Evolutionary conservation across 2,888 invertebrate species (phyloP).

Genomic region (Biston betularia): DNA sequence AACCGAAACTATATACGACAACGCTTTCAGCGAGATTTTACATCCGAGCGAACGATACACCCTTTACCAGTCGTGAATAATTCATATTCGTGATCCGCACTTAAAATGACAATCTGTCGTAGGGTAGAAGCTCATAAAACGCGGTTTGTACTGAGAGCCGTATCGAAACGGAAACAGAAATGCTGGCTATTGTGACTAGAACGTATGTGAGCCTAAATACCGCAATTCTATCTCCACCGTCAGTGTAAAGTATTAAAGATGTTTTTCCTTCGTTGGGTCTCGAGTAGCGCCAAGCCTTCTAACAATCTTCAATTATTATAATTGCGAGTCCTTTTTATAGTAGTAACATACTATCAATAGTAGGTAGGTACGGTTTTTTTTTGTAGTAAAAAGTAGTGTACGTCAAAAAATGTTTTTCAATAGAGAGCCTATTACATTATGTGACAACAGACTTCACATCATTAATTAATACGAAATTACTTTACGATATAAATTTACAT

Average conservation of each 20-base stretch:
- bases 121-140: conserved; percentile 61
- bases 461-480: too few species aligned
- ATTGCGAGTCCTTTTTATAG: not conserved
- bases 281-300: too few species aligned
- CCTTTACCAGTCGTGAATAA: conserved; percentile 69
- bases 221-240: not conserved
- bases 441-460: too few species aligned
- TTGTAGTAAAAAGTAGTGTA: too few species aligned
- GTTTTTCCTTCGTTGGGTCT: too few species aligned
- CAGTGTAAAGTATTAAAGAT: too few species aligned
- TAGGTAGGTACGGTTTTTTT: too few species aligned
- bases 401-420: too few species aligned
- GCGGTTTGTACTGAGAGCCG: conserved; percentile 34
- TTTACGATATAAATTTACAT: too few species aligned
- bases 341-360: too few species aligned
- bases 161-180: conserved; percentile 25
- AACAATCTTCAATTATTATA: too few species aligned
- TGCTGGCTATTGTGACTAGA: conserved; percentile 8
- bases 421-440: too few species aligned
- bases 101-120: conserved; percentile 75
- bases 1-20: conserved; percentile 38
- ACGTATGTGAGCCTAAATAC: not conserved
- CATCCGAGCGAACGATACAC: conserved; percentile 59
- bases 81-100: conserved; percentile 71
- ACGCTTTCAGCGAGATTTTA: conserved; percentile 55